phyloP scores from a whole-genome alignment of 2,888 invertebrate genomes.

The Rhaphigaster nebulosa region DNA sequence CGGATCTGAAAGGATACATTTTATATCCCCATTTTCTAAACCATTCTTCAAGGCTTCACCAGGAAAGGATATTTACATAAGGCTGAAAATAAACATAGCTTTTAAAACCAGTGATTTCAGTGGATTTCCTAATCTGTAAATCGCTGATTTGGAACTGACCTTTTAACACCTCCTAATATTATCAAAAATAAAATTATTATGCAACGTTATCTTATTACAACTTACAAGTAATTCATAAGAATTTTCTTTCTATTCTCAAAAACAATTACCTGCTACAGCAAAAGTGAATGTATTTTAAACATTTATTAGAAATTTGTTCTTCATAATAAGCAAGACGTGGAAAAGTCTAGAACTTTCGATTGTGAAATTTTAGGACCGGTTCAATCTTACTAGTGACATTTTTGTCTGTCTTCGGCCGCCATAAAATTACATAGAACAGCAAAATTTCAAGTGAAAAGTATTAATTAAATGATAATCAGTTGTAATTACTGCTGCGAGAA shows the following conservation, averaged over 20 bases:
- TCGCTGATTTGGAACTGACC: background rate
- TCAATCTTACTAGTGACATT: constrained; percentile 2
- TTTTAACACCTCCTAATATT: background rate
- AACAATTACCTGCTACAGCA: background rate
- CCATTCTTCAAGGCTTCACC: background rate
- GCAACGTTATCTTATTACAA: background rate
- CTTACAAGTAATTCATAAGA: background rate
- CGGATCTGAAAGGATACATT: background rate
- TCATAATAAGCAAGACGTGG: background rate
- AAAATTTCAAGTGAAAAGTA: constrained; percentile 27
- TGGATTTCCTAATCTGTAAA: background rate
- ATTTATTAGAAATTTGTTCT: background rate
- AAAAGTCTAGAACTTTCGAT: constrained; percentile 39
- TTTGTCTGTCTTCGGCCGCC: background rate
- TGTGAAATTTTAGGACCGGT: constrained; percentile 10
- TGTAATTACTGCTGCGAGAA: background rate
- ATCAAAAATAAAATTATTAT: background rate
- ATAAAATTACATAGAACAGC: constrained; percentile 5
- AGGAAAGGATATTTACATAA: background rate
- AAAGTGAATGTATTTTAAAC: background rate
- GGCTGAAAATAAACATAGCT: background rate
- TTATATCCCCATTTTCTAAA: background rate
- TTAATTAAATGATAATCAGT: constrained; percentile 43
- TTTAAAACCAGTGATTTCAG: background rate
- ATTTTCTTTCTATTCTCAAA: background rate